Base-by-base conservation (phyloP, 2,888 invertebrate genomes). In the Tachina fera region DNA sequence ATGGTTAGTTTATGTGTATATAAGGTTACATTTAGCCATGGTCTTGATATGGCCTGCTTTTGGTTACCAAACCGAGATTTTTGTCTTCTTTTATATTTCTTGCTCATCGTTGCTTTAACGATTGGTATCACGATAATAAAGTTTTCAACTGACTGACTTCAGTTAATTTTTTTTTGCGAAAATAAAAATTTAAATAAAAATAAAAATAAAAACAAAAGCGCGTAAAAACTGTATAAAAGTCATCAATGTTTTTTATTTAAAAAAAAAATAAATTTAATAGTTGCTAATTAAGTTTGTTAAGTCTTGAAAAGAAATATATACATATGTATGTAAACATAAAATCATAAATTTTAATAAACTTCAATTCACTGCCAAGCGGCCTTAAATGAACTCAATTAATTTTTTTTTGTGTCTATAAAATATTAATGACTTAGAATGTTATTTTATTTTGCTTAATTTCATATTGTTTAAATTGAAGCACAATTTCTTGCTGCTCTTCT, bases 71-170 rank as follows among this genome's bases (percentile, higher is more conserved):
- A 47, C 43, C 9, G 1, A 68, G 60, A 19, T 78, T 51, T 70
- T 53, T 60, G 11, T 60, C 72, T 22, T 56, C 22, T 22, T 56
- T n/a, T 56, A 31, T 31, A 31, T 31, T 41, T n/a, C 39, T 14
- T 13, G 2, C 45, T 60, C 43, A 51, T 61, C 63, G 71, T 53
- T 14, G 39, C 74, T 67, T 31, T 61, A 75, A 77, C 56, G 85
- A 83, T 81, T 67, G 71, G 16, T 63, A 72, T 80, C 72, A 60
- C 47, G 70, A 85, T 85, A 87, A 88, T 87, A 87, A 87, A 88
- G 87, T 87, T 87, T 88, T 86, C 86, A 87, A 86, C 82, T 78
- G 70, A 74, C 75, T 81, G 70, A 76, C 75, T 81, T 80, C 77
- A 81, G 74, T 83, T 83, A 83, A 86, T 77, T 83, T 82, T 75